Conservation (phyloP, 2,797 vertebrate species). For the Chelon auratus region DNA sequence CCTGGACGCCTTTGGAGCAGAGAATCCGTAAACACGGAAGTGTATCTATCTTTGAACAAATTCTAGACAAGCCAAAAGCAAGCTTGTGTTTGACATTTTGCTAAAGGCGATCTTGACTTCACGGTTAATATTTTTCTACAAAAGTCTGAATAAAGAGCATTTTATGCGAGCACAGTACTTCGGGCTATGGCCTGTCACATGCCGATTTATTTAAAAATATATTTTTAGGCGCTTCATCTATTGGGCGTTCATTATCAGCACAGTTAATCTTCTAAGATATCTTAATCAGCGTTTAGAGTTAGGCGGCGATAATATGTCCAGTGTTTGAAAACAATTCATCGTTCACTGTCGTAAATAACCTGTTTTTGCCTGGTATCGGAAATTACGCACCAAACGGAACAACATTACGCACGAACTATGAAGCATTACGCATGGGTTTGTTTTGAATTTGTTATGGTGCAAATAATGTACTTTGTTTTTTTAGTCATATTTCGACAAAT, state of each 20-base stretch:
- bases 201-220: slow-evolving; percentile 8
- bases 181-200: slow-evolving; percentile 44
- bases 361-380: not conserved
- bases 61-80: slow-evolving; percentile 6
- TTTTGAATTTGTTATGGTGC: not conserved
- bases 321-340: slow-evolving; percentile 2
- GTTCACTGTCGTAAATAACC: not conserved
- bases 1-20: slow-evolving; percentile 8
- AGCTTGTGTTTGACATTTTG: slow-evolving; percentile 24
- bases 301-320: not conserved
- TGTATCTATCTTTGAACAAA: slow-evolving; percentile 6
- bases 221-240: slow-evolving; percentile 14
- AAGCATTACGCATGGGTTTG: slow-evolving; percentile 1
- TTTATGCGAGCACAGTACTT: slow-evolving; percentile 28
- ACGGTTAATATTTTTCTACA: slow-evolving; percentile 11
- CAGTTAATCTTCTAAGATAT: slow-evolving; percentile 19
- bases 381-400: slow-evolving; percentile 25
- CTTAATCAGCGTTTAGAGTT: slow-evolving; percentile 2
- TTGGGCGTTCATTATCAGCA: not conserved
- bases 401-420: slow-evolving; percentile 22
- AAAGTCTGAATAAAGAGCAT: slow-evolving; percentile 32
- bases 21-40: slow-evolving; percentile 12
- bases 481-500: not conserved
- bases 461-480: not conserved
- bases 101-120: not conserved